Evolutionary conservation across 2,888 invertebrate species (phyloP), one percentile per base, ranked within the genome.

Genomic region (Poecilobothrus nobilitatus): DNA sequence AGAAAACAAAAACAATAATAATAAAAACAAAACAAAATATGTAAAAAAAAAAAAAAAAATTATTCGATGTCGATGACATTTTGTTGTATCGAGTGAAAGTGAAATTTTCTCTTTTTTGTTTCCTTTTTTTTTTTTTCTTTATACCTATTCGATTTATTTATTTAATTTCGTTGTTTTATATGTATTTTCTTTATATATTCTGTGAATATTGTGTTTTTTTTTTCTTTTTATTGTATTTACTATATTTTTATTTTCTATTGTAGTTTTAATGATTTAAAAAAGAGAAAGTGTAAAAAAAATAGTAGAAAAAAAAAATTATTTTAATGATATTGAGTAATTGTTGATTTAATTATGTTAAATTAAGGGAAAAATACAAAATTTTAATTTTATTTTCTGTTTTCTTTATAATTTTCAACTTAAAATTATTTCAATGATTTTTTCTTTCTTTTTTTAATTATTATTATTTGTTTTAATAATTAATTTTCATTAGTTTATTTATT

Each of bases 241-340:
- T 18, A 64, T 65, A 21, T 66, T 27, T 68, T 53, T 69, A 20
- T 63, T 15, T 7, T 18, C 15, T n/a, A 37, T 27, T 69, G 63
- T 15, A 62, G 22, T 5, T 27, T 20, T 21, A 63, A 66, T 53
- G 68, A 70, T 41, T 27, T 27, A 8, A 41, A 37, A 33, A 27
- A 63, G 61, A 1, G 22, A 65, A 20, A 63, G 63, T 33, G 12
- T 9, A 41, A 33, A 44, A 5, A n/a, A n/a, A n/a, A n/a, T n/a
- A n/a, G n/a, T n/a, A n/a, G n/a, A n/a, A n/a, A n/a, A n/a, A n/a
- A n/a, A n/a, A n/a, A n/a, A n/a, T n/a, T n/a, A n/a, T n/a, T n/a
- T n/a, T n/a, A n/a, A n/a, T n/a, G n/a, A 15, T 27, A 41, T 34
- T 65, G 27, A 68, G 63, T 63, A 27, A 63, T 72, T 72, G 70